Percentiles rank a stretch among this genome's conserved stretches.
phyloP scores from a whole-genome alignment of 2,888 invertebrate genomes.

The Azorinus chamasolen region DNA sequence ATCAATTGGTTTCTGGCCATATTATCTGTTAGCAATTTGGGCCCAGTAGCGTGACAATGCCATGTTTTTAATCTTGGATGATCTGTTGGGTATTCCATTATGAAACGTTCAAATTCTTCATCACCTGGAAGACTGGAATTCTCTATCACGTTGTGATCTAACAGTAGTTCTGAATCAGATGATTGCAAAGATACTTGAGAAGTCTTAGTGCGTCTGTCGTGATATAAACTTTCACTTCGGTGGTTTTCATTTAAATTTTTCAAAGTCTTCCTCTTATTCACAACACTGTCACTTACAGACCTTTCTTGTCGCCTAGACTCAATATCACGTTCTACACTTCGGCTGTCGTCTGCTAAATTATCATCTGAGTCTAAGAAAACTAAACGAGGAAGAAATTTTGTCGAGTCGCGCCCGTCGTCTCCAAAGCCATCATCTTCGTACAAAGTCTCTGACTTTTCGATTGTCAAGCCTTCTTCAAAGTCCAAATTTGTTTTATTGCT shows the following conservation, averaged over 20 bases:
- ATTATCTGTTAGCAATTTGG: constrained; percentile 66
- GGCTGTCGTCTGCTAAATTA: constrained; percentile 19
- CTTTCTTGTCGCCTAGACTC: constrained; percentile 10
- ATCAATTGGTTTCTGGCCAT: constrained; percentile 82
- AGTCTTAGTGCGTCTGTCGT: neutral
- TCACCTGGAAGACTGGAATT: constrained; percentile 2
- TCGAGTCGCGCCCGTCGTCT: too few relatives aligned
- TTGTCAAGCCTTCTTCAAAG: too few relatives aligned
- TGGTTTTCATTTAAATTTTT: neutral
- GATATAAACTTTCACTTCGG: neutral
- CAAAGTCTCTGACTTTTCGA: too few relatives aligned
- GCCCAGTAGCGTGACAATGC: constrained; percentile 62
- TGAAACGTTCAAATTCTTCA: constrained; percentile 18
- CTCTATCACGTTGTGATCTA: constrained; percentile 26
- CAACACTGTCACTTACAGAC: constrained; percentile 23
- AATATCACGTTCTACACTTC: neutral
- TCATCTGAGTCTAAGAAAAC: constrained; percentile 51
- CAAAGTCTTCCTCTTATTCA: neutral
- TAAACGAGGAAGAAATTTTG: constrained; percentile 28
- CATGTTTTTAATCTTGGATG: constrained; percentile 29
- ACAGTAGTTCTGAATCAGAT: constrained; percentile 52
- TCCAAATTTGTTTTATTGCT: too few relatives aligned
- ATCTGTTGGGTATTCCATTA: neutral
- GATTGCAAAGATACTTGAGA: constrained; percentile 42
- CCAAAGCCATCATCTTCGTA: too few relatives aligned